Percentiles rank a stretch among this genome's conserved stretches.
phyloP scores from a whole-genome alignment of 1,140 invertebrate genomes.

The Armadillidium nasatum region DNA sequence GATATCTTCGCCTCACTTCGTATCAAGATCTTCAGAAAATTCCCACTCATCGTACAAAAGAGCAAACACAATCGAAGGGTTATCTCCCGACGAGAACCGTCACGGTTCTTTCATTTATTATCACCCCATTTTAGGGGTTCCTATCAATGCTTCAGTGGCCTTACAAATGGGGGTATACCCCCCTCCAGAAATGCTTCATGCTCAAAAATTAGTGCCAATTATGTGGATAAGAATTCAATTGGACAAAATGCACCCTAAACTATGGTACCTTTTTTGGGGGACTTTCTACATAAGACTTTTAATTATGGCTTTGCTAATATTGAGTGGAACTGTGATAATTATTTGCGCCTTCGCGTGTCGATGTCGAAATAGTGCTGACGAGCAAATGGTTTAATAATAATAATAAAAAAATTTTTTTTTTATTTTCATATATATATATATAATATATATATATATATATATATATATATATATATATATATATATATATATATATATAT shows the following conservation, averaged over 20 bases:
- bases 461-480: too few relatives aligned
- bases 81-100: constrained; percentile 31
- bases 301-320: neutral
- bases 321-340: neutral
- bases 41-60: neutral
- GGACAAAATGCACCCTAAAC: constrained; percentile 32
- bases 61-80: constrained; percentile 31
- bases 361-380: neutral
- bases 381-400: neutral
- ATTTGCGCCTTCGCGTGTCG: neutral
- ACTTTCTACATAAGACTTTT: neutral
- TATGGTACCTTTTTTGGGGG: constrained; percentile 41
- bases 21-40: constrained; percentile 21
- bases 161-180: constrained; percentile 40
- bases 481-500: too few relatives aligned
- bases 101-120: constrained; percentile 44
- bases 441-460: too few relatives aligned
- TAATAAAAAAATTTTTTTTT: too few relatives aligned
- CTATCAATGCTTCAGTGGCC: constrained; percentile 42
- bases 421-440: too few relatives aligned
- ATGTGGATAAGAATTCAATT: constrained; percentile 40
- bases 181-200: constrained; percentile 38
- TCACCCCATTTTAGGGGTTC: constrained; percentile 41
- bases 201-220: constrained; percentile 39
- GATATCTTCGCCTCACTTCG: constrained; percentile 41